Percentiles rank a stretch among this genome's conserved stretches.
These are phyloP conservation scores for Trimorus sp. DNA, from an alignment of 2,888 invertebrate species.

Conservation along the genomic window DNA sequence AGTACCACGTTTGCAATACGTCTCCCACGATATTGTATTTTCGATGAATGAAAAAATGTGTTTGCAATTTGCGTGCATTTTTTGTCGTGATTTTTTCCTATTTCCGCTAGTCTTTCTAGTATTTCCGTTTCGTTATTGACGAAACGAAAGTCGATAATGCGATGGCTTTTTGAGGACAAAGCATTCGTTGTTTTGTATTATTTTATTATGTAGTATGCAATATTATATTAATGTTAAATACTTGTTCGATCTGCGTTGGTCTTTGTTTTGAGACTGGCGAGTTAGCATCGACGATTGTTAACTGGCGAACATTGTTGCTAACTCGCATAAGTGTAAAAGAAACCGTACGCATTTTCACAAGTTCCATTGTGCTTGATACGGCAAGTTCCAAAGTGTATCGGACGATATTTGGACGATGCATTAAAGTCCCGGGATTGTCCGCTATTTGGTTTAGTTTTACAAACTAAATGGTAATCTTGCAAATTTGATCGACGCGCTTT, in stretches of 20 bases:
- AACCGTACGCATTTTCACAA: too few relatives aligned
- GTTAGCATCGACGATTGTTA: too few relatives aligned
- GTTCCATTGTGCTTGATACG: too few relatives aligned
- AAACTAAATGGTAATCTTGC: neutral
- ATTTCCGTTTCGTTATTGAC: too few relatives aligned
- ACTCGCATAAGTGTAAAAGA: too few relatives aligned
- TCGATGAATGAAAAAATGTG: neutral
- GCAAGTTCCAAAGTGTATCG: neutral
- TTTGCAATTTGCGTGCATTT: neutral
- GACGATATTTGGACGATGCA: slow-evolving; percentile 30
- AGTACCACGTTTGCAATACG: slow-evolving; percentile 26
- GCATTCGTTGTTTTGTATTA: slow-evolving; percentile 17
- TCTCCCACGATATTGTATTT: slow-evolving; percentile 20
- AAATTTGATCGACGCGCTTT: slow-evolving; percentile 8
- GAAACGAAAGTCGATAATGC: neutral
- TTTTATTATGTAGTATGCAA: slow-evolving; percentile 23
- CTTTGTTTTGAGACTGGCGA: neutral
- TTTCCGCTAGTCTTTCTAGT: slow-evolving; percentile 1
- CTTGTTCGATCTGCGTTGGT: neutral
- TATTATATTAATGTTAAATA: slow-evolving; percentile 25
- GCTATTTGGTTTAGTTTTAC: neutral
- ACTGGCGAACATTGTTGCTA: too few relatives aligned
- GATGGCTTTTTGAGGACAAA: slow-evolving; percentile 10
- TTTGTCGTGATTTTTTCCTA: neutral
- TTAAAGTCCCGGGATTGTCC: slow-evolving; percentile 1